Evolutionary conservation across 2,113 vertebrate genomes (phyloP).

Genomic region (Ia io): DNA sequence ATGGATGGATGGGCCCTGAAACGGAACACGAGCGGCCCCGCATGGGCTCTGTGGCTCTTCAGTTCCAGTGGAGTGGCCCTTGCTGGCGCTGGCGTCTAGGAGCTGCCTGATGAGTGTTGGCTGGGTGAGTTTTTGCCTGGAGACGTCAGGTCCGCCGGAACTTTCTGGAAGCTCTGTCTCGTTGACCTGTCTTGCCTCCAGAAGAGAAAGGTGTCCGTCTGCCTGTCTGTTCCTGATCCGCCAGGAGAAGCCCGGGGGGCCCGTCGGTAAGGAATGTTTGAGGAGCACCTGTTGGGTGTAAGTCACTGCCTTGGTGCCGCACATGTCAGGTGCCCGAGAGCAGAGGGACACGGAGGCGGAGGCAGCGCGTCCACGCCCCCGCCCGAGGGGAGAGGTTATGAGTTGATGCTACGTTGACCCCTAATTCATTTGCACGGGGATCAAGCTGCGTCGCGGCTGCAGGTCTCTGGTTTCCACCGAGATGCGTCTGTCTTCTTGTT

Average conservation of each 20-base stretch:
- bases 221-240: neutral
- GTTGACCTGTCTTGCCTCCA: too few relatives aligned
- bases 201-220: neutral
- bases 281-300: neutral
- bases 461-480: neutral
- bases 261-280: neutral
- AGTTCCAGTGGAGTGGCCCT: neutral
- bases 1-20: neutral
- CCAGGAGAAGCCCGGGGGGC: neutral
- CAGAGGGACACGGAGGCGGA: neutral
- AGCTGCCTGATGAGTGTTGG: neutral
- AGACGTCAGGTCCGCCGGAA: neutral
- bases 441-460: neutral
- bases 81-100: too few relatives aligned
- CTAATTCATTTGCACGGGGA: constrained; percentile 23
- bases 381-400: neutral
- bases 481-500: constrained; percentile 1
- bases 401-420: neutral
- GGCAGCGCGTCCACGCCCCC: neutral
- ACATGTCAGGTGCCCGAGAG: neutral
- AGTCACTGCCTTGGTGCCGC: neutral
- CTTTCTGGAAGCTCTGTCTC: neutral
- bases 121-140: neutral
- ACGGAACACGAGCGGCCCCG: neutral
- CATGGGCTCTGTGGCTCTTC: neutral